Evolutionary conservation across 2,888 invertebrate species (phyloP), one percentile per base, ranked within the genome.

Genomic region (Mongoloraphidia duomilia): DNA sequence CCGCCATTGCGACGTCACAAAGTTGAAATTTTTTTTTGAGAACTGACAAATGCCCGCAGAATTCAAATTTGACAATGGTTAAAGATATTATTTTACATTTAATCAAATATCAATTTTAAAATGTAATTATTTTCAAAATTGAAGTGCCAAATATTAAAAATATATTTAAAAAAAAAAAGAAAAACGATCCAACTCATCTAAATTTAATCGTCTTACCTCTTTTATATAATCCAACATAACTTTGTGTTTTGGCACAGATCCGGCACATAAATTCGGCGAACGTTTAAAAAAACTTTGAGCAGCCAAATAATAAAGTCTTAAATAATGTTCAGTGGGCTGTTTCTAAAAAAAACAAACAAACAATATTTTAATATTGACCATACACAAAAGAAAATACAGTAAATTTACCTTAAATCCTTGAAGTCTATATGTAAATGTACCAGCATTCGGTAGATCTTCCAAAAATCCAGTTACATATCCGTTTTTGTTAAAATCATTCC

Each of bases 271-370:
- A 49, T 71, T 68, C 34, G 74, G 74, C 58, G 75, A 77, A 35
- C 72, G 69, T 44, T 65, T 68, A 50, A 74, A 71, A 50, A 76
- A 72, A 2, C 73, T 72, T 5, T 71, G 66, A 10, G 82, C 77
- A 17, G 84, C 82, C 11, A 86, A 60, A 59, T 82, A 88, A 64
- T 82, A 92, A 0, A 89, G 77, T 34, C 93, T 70, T 68, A 92
- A 79, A 62, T 92, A 94, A 65, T 94, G 93, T 67, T 94, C 88
- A 0, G 93, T 90, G 0, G 95, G 95, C 56, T 80, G 80, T 3
- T 74, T 66, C 36, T 76, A 60, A 47, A 58, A 52, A 42, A 43
- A 47, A 46, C 17, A 42, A 17, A 42, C 10, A 13, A 40, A 36
- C 34, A 51, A n/a, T 44, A 39, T 34, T 13, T 35, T 44, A 44